A percentile compares a stretch with the other conserved stretches of the same genome.
These are phyloP conservation scores for Limnephilus auricula DNA, from an alignment of 2,888 invertebrate species.

Conservation along the genomic window DNA sequence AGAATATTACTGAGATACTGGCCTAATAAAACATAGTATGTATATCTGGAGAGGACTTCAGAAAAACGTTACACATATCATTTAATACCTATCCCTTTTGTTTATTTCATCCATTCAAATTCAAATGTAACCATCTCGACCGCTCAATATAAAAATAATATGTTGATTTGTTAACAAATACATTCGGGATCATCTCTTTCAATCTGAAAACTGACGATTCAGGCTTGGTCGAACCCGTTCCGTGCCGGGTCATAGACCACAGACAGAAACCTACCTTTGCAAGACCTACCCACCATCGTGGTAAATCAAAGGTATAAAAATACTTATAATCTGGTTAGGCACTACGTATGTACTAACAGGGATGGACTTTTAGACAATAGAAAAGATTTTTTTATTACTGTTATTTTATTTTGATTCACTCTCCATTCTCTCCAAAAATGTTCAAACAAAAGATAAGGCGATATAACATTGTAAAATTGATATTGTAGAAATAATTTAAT, in stretches of 20 bases:
- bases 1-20: too few species aligned
- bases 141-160: background rate
- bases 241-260: constrained; percentile 34
- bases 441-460: too few species aligned
- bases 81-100: background rate
- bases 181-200: background rate
- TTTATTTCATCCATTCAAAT: background rate
- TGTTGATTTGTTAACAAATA: background rate
- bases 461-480: too few species aligned
- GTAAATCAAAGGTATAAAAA: background rate
- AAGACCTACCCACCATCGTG: background rate
- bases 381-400: too few species aligned
- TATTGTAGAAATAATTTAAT: too few species aligned
- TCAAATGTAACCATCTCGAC: background rate
- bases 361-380: background rate
- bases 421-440: too few species aligned
- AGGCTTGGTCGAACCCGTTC: background rate
- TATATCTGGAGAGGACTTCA: too few species aligned
- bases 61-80: background rate
- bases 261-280: background rate
- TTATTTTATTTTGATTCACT: too few species aligned
- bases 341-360: background rate
- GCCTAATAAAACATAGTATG: too few species aligned
- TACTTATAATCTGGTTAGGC: background rate
- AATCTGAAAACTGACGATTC: constrained; percentile 6